Conservation (phyloP, 2,888 invertebrate genomes). For the Polydesmus complanatus region DNA sequence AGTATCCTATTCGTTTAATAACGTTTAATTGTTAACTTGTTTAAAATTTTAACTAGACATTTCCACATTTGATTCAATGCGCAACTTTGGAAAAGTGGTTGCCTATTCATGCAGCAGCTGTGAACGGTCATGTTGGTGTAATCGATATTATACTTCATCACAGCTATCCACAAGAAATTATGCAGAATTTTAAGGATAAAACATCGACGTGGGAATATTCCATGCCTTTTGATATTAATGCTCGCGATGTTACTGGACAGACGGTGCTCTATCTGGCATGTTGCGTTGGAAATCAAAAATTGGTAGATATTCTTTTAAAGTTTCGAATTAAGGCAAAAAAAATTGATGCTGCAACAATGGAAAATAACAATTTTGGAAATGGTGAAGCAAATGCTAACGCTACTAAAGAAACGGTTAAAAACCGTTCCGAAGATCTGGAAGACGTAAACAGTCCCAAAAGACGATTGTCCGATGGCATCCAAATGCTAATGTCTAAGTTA, state of each 20-base stretch:
- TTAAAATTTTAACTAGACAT: slow-evolving; percentile 39
- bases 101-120: slow-evolving; percentile 82
- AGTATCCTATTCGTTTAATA: no score
- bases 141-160: slow-evolving; percentile 61
- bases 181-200: slow-evolving; percentile 37
- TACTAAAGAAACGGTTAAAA: neutral
- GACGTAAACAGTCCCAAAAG: slow-evolving; percentile 28
- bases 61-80: slow-evolving; percentile 69
- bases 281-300: slow-evolving; percentile 60
- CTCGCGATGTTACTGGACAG: slow-evolving; percentile 75
- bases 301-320: slow-evolving; percentile 60
- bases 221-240: slow-evolving; percentile 84
- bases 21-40: neutral
- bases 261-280: slow-evolving; percentile 82
- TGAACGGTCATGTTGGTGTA: slow-evolving; percentile 66
- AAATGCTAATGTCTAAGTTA: slow-evolving; percentile 69
- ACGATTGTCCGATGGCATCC: slow-evolving; percentile 73
- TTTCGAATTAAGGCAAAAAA: slow-evolving; percentile 49
- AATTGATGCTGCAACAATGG: slow-evolving; percentile 23
- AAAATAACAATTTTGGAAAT: slow-evolving; percentile 12
- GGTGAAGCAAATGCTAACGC: neutral
- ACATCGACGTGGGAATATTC: slow-evolving; percentile 66
- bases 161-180: slow-evolving; percentile 55
- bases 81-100: slow-evolving; percentile 84
- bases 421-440: neutral